Evolutionary conservation across 1,140 invertebrate species (phyloP), one percentile per base, ranked within the genome.

Genomic region (Ridgeia piscesae): DNA sequence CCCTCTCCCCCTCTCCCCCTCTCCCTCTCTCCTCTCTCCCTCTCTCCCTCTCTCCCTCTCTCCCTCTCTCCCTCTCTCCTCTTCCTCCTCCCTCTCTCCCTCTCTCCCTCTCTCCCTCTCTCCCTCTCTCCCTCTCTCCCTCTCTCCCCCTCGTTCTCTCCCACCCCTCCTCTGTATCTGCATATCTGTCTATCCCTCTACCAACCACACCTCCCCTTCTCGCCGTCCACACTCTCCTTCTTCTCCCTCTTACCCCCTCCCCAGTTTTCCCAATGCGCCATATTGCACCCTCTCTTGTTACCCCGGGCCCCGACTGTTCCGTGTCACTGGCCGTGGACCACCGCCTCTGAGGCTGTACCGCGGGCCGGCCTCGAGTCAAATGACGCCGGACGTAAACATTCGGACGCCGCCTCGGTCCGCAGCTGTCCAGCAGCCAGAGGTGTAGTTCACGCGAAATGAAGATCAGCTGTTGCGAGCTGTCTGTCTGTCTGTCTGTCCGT

Each of bases 1-100:
- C 42, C 11, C 42, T 6, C 4, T 6, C 42, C 11, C 42, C 11
- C 11, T 11, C 42, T 42, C 42, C 4, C 11, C 11, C 11, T 11
- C 11, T 11, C 11, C 42, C 11, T 42, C 42, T 42, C 42, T 42
- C 42, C 11, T 42, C 42, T 42, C 42, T 42, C 42, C 11, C 4
- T 42, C 42, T 42, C 4, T 58, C 91, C 35, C 91, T 35, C 48
- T 92, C 35, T 48, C 88, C n/a, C 88, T 90, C 91, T 35, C 35
- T 35, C 31, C n/a, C 91, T 6, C 2, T 92, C 91, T 2, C 91
- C 6, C 91, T 88, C 34, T 34, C 89, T 90, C 9, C 89, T n/a
- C n/a, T 6, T 89, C 89, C 42, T 48, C 89, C 92, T 91, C 89
- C 89, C n/a, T 34, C 77, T 90, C 33, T 34, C 89, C 4, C 42